Base-by-base conservation (phyloP, 2,113 vertebrate genomes). In the Perccottus glenii region DNA sequence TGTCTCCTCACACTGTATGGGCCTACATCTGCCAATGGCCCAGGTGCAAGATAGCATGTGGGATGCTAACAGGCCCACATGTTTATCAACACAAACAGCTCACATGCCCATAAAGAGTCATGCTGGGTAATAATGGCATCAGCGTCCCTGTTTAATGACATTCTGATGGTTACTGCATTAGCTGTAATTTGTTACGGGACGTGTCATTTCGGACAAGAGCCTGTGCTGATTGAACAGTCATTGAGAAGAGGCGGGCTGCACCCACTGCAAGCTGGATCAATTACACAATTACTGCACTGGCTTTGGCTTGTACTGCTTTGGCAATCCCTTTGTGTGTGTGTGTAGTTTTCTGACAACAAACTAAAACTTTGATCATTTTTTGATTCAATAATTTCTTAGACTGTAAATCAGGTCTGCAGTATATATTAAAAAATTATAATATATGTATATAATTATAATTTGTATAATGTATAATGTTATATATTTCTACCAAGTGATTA, bases 81-180 rank as follows among this genome's bases (percentile, higher is more conserved):
- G 19, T 27, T 27, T 75, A 59, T 80, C 60, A 75, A 67, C 61
- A 57, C 53, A 42, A 43, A 76, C 61, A 68, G 52, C 48, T 55
- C 58, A 67, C 64, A 59, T n/a, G 12, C 65, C 73, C 44, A 67
- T 56, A 81, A 45, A 68, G 63, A 72, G 63, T 75, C 86, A 82
- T 42, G 80, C 88, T 85, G 84, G 82, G 88, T 87, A 86, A 83
- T 88, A 84, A 85, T 74, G 65, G 72, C 16, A 36, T 44, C 11
- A 67, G 60, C 53, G 64, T 45, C 61, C 82, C 82, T 73, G 71
- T 85, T 60, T 88, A 93, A 93, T 92, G 89, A 90, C 87, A 86
- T 80, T 86, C 73, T 89, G 88, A 91, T 92, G 89, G 89, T 92
- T 92, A 91, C 92, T 92, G 90, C 86, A 93, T 93, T 92, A 93